Conservation (phyloP, 2,797 vertebrate species). For the Chaetophractus vellerosus region DNA sequence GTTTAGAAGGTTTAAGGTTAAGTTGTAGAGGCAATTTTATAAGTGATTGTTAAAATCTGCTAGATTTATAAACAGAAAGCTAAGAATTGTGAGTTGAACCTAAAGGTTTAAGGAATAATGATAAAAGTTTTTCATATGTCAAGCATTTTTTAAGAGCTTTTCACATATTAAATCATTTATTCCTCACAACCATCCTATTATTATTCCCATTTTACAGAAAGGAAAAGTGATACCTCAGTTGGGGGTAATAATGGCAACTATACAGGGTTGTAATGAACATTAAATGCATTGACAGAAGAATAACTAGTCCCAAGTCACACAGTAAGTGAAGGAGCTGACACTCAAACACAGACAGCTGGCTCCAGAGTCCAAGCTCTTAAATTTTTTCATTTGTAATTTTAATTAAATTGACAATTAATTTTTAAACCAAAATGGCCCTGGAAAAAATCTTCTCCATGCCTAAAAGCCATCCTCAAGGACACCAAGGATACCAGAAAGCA, state of each 20-base stretch:
- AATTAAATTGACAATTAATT: constrained; percentile 35
- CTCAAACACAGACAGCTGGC: not conserved
- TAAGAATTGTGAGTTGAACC: not conserved
- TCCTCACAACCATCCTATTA: not conserved
- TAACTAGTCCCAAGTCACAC: not conserved
- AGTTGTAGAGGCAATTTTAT: not conserved
- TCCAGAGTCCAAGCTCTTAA: not conserved
- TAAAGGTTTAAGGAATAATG: not conserved
- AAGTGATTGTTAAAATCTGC: constrained; percentile 20
- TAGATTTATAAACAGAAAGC: constrained; percentile 34
- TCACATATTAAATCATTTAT: not conserved
- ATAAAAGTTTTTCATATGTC: not conserved
- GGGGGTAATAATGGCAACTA: not conserved
- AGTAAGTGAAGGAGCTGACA: not conserved
- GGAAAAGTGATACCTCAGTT: not conserved
- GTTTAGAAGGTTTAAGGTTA: not conserved
- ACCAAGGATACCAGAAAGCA: not conserved
- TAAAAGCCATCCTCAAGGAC: not conserved
- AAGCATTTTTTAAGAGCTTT: not conserved
- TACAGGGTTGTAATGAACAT: not conserved
- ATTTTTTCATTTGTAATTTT: not conserved
- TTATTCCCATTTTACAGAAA: not conserved
- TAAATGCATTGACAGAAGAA: not conserved
- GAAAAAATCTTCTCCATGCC: constrained; percentile 30
- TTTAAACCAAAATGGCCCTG: not conserved